Base-by-base conservation (phyloP, 2,113 vertebrate species). In the Ia io region DNA sequence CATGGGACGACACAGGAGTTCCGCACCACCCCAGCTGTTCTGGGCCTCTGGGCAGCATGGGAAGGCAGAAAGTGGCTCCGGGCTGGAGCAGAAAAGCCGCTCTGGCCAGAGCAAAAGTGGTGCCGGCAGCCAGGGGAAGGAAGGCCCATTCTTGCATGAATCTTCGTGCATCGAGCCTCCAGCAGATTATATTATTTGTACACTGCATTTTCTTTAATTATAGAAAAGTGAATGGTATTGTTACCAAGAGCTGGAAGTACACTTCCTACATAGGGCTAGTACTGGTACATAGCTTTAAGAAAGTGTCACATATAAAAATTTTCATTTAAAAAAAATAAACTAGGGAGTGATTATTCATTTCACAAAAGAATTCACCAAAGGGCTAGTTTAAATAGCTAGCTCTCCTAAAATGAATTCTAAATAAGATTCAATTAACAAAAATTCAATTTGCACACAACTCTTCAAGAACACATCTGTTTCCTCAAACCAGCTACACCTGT, bases 391-490 rank as follows among this genome's bases (percentile, higher is more conserved):
- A 95, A 86, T 84, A 93, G 61, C 25, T 85, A 95, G 53, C n/a
- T 90, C 77, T 94, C 42, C 30, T 90, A 93, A 96, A 97, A 92
- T 92, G 71, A 96, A 96, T 95, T 95, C 59, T 82, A 95, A 97
- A 88, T 96, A 94, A 88, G 61, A 95, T 93, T 96, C 90, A 95
- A 88, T 97, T 96, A 95, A 93, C 83, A 93, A 94, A 95, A 95
- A 93, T 95, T 95, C 91, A 96, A 96, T 97, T 97, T 97, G 32
- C 92, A 90, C 88, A 88, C 67, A 92, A 37, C 8, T 95, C 79
- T 93, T 96, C 51, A 95, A 92, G 80, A 97, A 84, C 85, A 95
- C 95, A 97, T 91, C 88, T 97, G 91, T 95, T 97, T 90, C 37
- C 30, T 74, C 78, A 95, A 96, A 85, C 78, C 63, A 96, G 35